A percentile compares a stretch with the other conserved stretches of the same genome.
phyloP scores from a whole-genome alignment of 2,888 invertebrate species.

The Platycheirus albimanus region DNA sequence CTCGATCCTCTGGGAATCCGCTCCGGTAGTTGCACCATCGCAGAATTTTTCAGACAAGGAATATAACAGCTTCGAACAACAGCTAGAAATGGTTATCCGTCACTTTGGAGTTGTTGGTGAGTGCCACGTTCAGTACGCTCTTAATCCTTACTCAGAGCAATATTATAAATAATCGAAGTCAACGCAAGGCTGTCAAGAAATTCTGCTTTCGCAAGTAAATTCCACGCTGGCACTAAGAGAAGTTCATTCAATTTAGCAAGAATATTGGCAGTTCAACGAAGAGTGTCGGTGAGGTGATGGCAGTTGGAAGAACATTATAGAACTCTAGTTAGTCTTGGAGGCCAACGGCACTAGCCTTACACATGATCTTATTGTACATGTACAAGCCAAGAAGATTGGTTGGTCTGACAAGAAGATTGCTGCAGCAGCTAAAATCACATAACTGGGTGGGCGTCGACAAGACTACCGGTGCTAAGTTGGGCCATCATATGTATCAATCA shows the following conservation, averaged over 20 bases:
- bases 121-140: conserved; percentile 99
- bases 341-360: conserved; percentile 86
- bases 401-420: conserved; percentile 99
- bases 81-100: conserved; percentile 96
- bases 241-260: conserved; percentile 96
- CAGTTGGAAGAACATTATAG: conserved; percentile 97
- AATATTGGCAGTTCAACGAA: conserved; percentile 99
- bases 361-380: conserved; percentile 86
- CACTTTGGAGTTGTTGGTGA: conserved; percentile 99
- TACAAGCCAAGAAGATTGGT: conserved; percentile 94
- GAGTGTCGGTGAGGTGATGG: conserved; percentile 99
- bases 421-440: conserved; percentile 92
- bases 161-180: conserved; percentile 97
- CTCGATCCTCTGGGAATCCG: conserved; percentile 99
- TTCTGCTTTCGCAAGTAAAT: conserved; percentile 99
- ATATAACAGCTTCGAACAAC: conserved; percentile 96
- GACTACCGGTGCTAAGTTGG: conserved; percentile 98
- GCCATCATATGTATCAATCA: conserved; percentile 98
- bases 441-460: conserved; percentile 90
- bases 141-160: conserved; percentile 95
- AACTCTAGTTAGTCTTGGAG: conserved; percentile 88
- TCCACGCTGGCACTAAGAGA: conserved; percentile 98
- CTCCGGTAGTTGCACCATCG: conserved; percentile 99
- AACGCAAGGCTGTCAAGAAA: conserved; percentile 98
- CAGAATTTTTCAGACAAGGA: conserved; percentile 98